Evolutionary conservation across 2,888 invertebrate species (phyloP).

Genomic region (Epirrhoe alternata): DNA sequence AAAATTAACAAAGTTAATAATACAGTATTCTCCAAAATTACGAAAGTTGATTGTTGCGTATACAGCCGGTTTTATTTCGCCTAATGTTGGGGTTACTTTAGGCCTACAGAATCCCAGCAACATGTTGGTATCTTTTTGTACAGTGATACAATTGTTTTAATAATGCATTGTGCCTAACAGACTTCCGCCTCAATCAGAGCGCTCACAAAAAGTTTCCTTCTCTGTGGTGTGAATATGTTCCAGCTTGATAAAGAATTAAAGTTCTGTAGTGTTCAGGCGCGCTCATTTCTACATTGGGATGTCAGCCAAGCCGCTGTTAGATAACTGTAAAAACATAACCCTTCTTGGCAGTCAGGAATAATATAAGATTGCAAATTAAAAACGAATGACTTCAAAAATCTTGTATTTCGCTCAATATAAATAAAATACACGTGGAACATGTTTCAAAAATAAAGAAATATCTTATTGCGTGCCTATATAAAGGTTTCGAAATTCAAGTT

Average conservation of each 20-base stretch:
- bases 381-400: constrained; percentile 28
- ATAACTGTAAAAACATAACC: background rate
- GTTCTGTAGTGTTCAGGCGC: constrained; percentile 38
- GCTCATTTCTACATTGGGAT: constrained; percentile 44
- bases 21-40: too few relatives aligned
- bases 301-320: constrained; percentile 44
- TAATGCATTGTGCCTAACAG: constrained; percentile 5
- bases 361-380: constrained; percentile 37
- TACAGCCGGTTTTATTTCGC: too few relatives aligned
- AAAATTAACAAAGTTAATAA: too few relatives aligned
- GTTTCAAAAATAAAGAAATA: background rate
- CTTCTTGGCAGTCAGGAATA: background rate
- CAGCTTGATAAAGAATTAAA: constrained; percentile 33
- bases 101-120: background rate
- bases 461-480: background rate
- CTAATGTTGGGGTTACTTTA: background rate
- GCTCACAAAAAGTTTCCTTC: constrained; percentile 3
- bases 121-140: background rate
- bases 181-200: constrained; percentile 1
- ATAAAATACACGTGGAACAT: too few relatives aligned
- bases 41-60: too few relatives aligned
- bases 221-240: constrained; percentile 1
- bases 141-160: background rate
- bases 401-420: too few relatives aligned
- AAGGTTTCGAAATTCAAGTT: constrained; percentile 14